Percentiles rank a stretch among this genome's conserved stretches.
These are phyloP conservation scores for Encarsia formosa DNA, from an alignment of 2,888 invertebrate species.

Conservation along the genomic window DNA sequence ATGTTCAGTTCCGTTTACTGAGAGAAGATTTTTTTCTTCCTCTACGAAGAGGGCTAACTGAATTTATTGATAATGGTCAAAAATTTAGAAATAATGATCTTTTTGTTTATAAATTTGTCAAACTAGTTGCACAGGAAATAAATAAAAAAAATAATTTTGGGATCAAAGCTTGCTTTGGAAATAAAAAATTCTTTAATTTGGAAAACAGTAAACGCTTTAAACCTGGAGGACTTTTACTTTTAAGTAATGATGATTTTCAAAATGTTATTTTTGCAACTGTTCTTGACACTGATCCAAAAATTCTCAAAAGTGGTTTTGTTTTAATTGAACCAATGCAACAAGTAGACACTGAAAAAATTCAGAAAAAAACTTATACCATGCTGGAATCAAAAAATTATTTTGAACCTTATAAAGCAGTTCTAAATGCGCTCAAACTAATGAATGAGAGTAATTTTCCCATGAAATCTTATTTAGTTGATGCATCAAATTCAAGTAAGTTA, in stretches of 20 bases:
- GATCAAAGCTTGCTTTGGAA: slow-evolving; percentile 1
- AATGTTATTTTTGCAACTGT: neutral
- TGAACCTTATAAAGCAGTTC: neutral
- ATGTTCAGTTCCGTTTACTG: slow-evolving; percentile 10
- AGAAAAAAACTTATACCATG: neutral
- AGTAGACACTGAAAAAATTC: neutral
- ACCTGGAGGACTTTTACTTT: neutral
- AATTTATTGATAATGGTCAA: neutral
- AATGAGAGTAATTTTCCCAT: slow-evolving; percentile 1
- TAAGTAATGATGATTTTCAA: neutral
- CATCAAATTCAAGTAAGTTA: neutral
- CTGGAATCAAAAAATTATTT: slow-evolving; percentile 5
- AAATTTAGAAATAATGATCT: slow-evolving; percentile 3
- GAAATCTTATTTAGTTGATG: neutral
- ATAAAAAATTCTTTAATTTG: neutral
- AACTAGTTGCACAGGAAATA: neutral
- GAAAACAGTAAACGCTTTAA: neutral
- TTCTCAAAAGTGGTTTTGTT: neutral
- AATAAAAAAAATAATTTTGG: slow-evolving; percentile 2
- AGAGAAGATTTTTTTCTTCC: slow-evolving; percentile 12
- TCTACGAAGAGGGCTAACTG: slow-evolving; percentile 1
- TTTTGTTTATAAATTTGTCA: slow-evolving; percentile 6
- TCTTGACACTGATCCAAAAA: neutral
- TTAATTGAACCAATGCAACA: neutral
- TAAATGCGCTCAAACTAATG: neutral